These are phyloP conservation scores for Acanthococcus lagerstroemiae DNA, from an alignment of 2,888 invertebrate species.

Conservation along the genomic window DNA sequence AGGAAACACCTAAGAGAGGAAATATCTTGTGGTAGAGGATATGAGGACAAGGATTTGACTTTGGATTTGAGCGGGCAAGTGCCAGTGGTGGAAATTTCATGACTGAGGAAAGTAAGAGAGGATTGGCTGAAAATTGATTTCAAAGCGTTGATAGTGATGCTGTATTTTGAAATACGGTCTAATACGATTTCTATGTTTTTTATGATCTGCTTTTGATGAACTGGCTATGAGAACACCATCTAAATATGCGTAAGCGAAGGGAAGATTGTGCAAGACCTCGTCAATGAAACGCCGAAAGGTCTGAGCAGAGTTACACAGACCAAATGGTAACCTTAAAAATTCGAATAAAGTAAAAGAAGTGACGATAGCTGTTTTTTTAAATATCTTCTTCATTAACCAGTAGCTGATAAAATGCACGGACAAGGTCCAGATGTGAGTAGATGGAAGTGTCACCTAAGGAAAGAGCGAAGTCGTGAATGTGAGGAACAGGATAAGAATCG, in stretches of 20 bases:
- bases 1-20: not conserved
- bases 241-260: conserved; percentile 35
- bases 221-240: conserved; percentile 36
- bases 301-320: conserved; percentile 35
- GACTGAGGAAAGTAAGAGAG: conserved; percentile 38
- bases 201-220: conserved; percentile 34
- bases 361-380: conserved; percentile 30
- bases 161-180: conserved; percentile 35
- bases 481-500: conserved; percentile 40
- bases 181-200: conserved; percentile 33
- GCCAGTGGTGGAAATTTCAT: conserved; percentile 36
- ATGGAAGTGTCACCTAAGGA: conserved; percentile 36
- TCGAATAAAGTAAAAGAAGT: conserved; percentile 41
- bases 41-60: not conserved
- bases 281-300: conserved; percentile 38
- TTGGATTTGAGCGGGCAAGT: conserved; percentile 21
- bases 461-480: conserved; percentile 38
- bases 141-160: conserved; percentile 37
- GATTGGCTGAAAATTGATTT: conserved; percentile 39
- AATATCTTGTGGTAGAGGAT: not conserved
- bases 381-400: conserved; percentile 37
- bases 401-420: conserved; percentile 41
- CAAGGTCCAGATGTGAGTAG: conserved; percentile 39
- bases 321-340: conserved; percentile 35
- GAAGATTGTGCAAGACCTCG: conserved; percentile 31